A percentile compares a stretch with the other conserved stretches of the same genome.
These are phyloP conservation scores for Anagyrus pseudococci DNA, from an alignment of 2,888 invertebrate species.

Conservation along the genomic window DNA sequence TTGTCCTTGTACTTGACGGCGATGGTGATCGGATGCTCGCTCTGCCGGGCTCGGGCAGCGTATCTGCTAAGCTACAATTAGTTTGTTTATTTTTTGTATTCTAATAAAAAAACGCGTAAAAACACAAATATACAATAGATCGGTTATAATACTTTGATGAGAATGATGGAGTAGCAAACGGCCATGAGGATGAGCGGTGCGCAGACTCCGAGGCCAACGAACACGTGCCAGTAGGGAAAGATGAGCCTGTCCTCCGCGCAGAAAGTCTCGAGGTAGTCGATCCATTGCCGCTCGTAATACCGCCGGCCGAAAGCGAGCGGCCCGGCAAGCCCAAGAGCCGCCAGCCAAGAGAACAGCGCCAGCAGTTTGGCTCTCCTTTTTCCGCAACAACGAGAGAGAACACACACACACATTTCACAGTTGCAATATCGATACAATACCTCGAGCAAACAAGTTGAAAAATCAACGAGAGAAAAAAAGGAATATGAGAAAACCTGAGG, in stretches of 20 bases:
- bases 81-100: too few relatives aligned
- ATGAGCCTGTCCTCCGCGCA: slow-evolving; percentile 73
- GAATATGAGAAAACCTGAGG: slow-evolving; percentile 42
- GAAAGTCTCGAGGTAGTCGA: slow-evolving; percentile 76
- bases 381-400: slow-evolving; percentile 10
- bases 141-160: slow-evolving; percentile 70
- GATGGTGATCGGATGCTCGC: slow-evolving; percentile 66
- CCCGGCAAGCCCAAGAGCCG: slow-evolving; percentile 69
- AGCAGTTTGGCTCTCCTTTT: slow-evolving; percentile 69
- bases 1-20: slow-evolving; percentile 71
- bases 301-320: slow-evolving; percentile 72
- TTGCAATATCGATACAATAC: too few relatives aligned
- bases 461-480: too few relatives aligned
- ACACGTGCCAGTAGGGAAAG: slow-evolving; percentile 80
- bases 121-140: too few relatives aligned
- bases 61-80: slow-evolving; percentile 70
- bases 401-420: too few relatives aligned
- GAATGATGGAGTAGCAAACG: slow-evolving; percentile 76
- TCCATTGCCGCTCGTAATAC: slow-evolving; percentile 77
- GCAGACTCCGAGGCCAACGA: slow-evolving; percentile 79
- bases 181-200: slow-evolving; percentile 77
- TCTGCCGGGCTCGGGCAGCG: slow-evolving; percentile 68
- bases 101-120: too few relatives aligned
- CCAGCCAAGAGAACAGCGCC: slow-evolving; percentile 73
- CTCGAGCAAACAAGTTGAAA: too few relatives aligned